A percentile compares a stretch with the other conserved stretches of the same genome.
Conservation (phyloP, 2,113 vertebrate genomes). For the Cyprinodon tularosa region DNA sequence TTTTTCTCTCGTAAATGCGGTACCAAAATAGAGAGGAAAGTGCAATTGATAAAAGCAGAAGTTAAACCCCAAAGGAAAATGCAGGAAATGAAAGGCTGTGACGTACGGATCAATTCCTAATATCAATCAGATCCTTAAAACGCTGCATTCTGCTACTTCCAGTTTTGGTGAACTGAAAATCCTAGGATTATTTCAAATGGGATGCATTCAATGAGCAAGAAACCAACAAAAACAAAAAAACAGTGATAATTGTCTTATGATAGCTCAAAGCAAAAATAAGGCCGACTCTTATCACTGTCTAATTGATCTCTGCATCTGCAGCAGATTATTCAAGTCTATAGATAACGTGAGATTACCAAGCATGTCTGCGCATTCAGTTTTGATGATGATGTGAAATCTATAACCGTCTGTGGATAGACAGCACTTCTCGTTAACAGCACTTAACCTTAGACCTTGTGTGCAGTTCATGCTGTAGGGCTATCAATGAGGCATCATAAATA, state of each 20-base stretch:
- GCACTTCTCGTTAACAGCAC: not conserved
- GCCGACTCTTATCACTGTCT: not conserved
- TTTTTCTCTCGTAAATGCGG: not conserved
- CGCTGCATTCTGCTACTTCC: not conserved
- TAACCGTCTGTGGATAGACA: not conserved
- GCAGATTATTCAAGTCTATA: not conserved
- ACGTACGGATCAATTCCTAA: no score
- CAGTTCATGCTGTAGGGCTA: not conserved
- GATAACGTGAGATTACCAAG: not conserved
- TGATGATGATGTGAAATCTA: not conserved
- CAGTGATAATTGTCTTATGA: no score
- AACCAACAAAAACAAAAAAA: no score
- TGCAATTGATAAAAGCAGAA: not conserved
- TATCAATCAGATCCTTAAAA: no score
- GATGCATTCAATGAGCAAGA: no score
- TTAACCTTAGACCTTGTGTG: conserved; percentile 43
- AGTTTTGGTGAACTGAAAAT: not conserved
- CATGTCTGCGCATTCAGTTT: not conserved
- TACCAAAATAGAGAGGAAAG: not conserved
- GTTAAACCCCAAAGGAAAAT: not conserved
- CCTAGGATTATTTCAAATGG: no score
- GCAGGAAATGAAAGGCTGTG: not conserved
- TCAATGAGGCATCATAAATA: conserved; percentile 3
- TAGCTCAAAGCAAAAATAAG: not conserved
- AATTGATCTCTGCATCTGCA: not conserved